Evolutionary conservation across 1,140 invertebrate species (phyloP), one percentile per base, ranked within the genome.

Genomic region (Tetraneura akinire): DNA sequence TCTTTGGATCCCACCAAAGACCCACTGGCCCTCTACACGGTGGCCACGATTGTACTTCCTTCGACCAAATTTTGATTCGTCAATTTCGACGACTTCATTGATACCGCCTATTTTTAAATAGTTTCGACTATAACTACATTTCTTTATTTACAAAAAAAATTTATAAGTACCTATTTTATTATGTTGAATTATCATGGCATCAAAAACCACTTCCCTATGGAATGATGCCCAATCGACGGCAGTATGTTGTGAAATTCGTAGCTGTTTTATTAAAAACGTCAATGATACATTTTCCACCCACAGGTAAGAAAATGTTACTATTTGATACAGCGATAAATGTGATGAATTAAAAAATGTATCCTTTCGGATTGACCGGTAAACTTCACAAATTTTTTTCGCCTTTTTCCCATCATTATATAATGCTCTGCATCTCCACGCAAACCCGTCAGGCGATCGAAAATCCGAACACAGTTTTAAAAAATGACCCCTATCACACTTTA

Each of bases 241-340:
- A 1, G 80, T 62, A 4, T 81, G 80, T 21, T 68, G 68, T 3
- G 80, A n/a, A 1, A 81, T 71, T 53, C 74, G 60, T 26, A 74
- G 21, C 32, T 81, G 45, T 21, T 70, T 74, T 32, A 32, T 29
- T 4, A 74, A 18, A 32, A 53, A 74, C 8, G 11, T 9, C 4
- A 64, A 29, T 0, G 26, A 37, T 6, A 64, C 26, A 37, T 32
- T 64, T 29, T 64, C 60, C 4, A 37, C 3, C 29, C 60, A 64
- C 16, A 64, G 32, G 32, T 32, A 64, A 8, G 60, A 5, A 5
- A 64, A 64, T 3, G 26, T 5, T n/a, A 64, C 60, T 18, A 64
- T 37, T 32, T 64, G 60, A 26, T 64, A 32, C 13, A 64, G 18
- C 5, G 60, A 64, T n/a, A 32, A 29, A 29, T 64, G 60, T 2